phyloP scores from a whole-genome alignment of 2,888 invertebrate species.

The Philhelius pedissequus region DNA sequence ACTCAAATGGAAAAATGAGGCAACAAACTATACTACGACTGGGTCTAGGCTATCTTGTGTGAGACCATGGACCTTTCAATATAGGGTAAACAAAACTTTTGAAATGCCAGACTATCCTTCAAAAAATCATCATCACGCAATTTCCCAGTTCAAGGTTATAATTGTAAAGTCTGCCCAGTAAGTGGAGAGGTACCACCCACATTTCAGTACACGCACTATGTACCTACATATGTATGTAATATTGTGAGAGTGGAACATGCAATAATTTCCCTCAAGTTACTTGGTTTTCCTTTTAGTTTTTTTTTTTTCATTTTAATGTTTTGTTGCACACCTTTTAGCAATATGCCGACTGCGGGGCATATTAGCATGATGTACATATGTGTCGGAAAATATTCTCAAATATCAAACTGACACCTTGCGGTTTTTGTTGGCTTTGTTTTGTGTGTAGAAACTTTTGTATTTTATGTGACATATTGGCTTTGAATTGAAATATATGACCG shows the following conservation, averaged over 20 bases:
- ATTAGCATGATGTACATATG: background rate
- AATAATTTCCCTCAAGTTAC: constrained; percentile 14
- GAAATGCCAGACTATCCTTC: constrained; percentile 25
- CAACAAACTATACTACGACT: background rate
- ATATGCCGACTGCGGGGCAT: background rate
- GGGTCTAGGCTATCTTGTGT: background rate
- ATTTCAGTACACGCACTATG: constrained; percentile 27
- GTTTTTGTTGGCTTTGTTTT: constrained; percentile 30
- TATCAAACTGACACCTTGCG: constrained; percentile 55
- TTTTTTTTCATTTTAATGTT: background rate
- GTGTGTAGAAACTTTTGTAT: background rate
- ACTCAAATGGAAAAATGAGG: constrained; percentile 19
- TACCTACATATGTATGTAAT: too few species aligned
- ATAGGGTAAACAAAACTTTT: background rate
- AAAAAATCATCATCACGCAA: constrained; percentile 35
- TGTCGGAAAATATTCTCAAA: background rate
- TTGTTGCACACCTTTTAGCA: background rate
- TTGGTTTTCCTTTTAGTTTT: background rate
- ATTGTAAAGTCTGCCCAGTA: background rate
- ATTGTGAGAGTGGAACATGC: background rate
- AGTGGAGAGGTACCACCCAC: background rate
- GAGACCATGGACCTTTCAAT: constrained; percentile 1
- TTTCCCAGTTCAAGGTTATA: constrained; percentile 33
- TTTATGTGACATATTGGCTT: constrained; percentile 53
- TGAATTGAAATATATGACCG: constrained; percentile 57